phyloP scores from a whole-genome alignment of 2,888 invertebrate species.

The Lomographa bimaculata region DNA sequence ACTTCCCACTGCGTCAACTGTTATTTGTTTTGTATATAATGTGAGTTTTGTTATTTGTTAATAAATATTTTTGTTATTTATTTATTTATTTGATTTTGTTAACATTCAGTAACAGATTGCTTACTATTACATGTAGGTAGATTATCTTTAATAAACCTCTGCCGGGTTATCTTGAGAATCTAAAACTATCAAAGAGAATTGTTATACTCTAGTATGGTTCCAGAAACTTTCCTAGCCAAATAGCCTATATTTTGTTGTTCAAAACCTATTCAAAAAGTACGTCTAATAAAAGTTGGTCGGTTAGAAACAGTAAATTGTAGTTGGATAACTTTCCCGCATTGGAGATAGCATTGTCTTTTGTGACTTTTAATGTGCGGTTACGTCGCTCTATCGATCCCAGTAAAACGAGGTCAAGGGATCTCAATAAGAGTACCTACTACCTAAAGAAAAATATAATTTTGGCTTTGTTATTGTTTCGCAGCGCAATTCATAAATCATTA shows the following conservation, averaged over 20 bases:
- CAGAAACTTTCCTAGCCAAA: constrained; percentile 29
- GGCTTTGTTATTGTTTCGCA: constrained; percentile 19
- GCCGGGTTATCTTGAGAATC: too few relatives aligned
- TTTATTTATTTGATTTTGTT: too few relatives aligned
- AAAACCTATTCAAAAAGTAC: constrained; percentile 28
- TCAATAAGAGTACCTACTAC: constrained; percentile 16
- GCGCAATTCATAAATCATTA: constrained; percentile 19
- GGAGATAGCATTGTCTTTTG: constrained; percentile 31
- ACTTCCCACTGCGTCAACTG: too few relatives aligned
- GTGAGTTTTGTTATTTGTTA: too few relatives aligned
- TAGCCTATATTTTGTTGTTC: constrained; percentile 33
- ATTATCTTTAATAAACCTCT: too few relatives aligned
- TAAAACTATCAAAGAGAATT: too few relatives aligned
- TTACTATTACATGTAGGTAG: too few relatives aligned
- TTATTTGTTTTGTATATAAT: too few relatives aligned
- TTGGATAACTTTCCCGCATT: constrained; percentile 32
- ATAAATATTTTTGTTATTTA: too few relatives aligned
- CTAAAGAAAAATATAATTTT: constrained; percentile 19
- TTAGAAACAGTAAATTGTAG: constrained; percentile 36
- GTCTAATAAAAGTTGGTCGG: constrained; percentile 36
- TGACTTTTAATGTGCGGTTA: constrained; percentile 29
- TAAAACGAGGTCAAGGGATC: constrained; percentile 17
- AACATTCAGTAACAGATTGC: too few relatives aligned
- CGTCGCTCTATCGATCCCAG: constrained; percentile 22
- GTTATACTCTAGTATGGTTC: too few relatives aligned